phyloP scores from a whole-genome alignment of 2,113 vertebrate genomes.

The Gadus chalcogrammus region DNA sequence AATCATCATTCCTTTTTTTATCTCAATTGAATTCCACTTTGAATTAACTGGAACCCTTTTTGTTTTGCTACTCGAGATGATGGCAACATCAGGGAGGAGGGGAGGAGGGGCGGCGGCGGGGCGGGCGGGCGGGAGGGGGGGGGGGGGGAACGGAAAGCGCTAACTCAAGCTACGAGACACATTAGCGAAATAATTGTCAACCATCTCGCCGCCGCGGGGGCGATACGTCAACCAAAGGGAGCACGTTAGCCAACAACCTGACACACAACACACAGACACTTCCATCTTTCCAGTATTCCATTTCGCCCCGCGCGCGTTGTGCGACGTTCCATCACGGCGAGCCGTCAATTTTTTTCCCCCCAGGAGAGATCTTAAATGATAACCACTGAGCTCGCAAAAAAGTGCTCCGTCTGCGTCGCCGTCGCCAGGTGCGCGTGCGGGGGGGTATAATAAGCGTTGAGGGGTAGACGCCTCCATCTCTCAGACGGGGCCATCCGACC shows the following conservation, averaged over 20 bases:
- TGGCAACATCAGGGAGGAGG: too few species aligned
- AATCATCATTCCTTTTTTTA: constrained; percentile 12
- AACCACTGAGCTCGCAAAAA: constrained; percentile 42
- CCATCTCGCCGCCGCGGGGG: neutral
- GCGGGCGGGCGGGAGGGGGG: too few species aligned
- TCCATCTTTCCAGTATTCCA: constrained; percentile 64
- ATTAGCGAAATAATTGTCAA: too few species aligned
- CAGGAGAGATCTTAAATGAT: constrained; percentile 45
- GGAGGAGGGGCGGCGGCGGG: too few species aligned
- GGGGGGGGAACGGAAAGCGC: too few species aligned
- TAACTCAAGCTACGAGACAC: too few species aligned
- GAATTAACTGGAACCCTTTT: neutral
- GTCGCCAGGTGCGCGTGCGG: constrained; percentile 8
- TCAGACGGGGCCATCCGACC: constrained; percentile 40
- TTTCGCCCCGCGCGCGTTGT: constrained; percentile 40
- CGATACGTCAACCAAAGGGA: constrained; percentile 40
- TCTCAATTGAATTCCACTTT: constrained; percentile 17
- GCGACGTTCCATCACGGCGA: constrained; percentile 50
- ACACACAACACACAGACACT: constrained; percentile 25
- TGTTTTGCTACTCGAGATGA: too few species aligned
- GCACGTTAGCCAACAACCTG: constrained; percentile 32
- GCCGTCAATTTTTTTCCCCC: constrained; percentile 33
- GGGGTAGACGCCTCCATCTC: constrained; percentile 39
- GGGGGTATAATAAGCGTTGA: constrained; percentile 38
- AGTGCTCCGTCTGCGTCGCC: constrained; percentile 7